A percentile compares a stretch with the other conserved stretches of the same genome.
Evolutionary conservation across 2,888 invertebrate genomes (phyloP).

Genomic region (Lepidocyrtoides sp.): DNA sequence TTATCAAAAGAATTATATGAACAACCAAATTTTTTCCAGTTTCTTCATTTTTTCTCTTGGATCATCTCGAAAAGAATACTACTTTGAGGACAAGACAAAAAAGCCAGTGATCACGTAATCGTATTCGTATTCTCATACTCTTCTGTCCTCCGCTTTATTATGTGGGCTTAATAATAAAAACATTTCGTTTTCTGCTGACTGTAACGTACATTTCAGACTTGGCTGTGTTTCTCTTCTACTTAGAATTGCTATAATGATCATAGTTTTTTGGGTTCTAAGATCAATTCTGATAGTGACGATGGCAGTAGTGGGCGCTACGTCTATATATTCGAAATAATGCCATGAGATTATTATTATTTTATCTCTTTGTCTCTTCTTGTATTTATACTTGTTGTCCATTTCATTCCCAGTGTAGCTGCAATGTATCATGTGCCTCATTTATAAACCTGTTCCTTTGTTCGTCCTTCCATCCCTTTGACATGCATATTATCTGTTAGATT

Average conservation of each 20-base stretch:
- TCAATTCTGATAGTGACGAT: not conserved
- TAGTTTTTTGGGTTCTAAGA: constrained; percentile 35
- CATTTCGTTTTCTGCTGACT: constrained; percentile 42
- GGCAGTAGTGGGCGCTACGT: not conserved
- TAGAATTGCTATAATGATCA: constrained; percentile 18
- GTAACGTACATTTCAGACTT: constrained; percentile 1
- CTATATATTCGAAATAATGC: not conserved
- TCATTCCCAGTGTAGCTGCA: too few species aligned
- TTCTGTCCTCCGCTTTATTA: not conserved
- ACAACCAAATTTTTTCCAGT: not conserved
- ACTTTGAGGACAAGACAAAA: not conserved
- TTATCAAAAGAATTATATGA: not conserved
- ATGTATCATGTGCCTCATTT: too few species aligned
- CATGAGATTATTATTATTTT: not conserved
- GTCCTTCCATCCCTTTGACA: too few species aligned
- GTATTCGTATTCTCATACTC: constrained; percentile 20
- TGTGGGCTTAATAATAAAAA: not conserved
- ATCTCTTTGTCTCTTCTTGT: not conserved
- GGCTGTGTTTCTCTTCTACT: constrained; percentile 7
- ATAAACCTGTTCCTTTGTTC: too few species aligned
- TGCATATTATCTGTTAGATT: too few species aligned
- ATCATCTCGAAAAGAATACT: not conserved
- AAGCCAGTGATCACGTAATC: constrained; percentile 44
- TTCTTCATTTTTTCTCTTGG: constrained; percentile 1
- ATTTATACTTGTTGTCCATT: not conserved